phyloP scores from a whole-genome alignment of 2,113 vertebrate species.

The Oryzias woworae region DNA sequence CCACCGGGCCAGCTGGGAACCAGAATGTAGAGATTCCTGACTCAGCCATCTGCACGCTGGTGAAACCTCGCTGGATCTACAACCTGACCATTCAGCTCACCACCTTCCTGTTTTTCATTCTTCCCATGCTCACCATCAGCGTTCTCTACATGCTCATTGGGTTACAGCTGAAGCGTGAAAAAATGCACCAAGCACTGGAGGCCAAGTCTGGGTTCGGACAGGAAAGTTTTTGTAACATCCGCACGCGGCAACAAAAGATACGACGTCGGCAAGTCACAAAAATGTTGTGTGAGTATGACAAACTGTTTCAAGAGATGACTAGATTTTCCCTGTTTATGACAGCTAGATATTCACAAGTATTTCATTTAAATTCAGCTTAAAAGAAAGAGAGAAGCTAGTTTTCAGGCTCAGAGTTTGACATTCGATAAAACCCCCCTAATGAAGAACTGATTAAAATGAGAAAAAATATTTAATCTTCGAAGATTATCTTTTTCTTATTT shows the following conservation, averaged over 20 bases:
- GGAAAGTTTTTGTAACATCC: constrained; percentile 55
- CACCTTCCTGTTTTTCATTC: constrained; percentile 87
- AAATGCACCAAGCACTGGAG: constrained; percentile 75
- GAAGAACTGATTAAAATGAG: no score
- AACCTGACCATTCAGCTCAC: constrained; percentile 88
- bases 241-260: constrained; percentile 72
- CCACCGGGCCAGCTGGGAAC: constrained; percentile 38
- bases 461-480: no score
- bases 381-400: no score
- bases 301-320: neutral
- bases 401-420: no score
- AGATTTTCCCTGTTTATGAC: no score
- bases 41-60: constrained; percentile 81
- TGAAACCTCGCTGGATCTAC: constrained; percentile 83
- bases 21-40: constrained; percentile 62
- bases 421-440: no score
- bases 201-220: constrained; percentile 44
- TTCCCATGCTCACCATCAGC: constrained; percentile 91
- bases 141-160: constrained; percentile 89
- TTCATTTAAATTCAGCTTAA: no score
- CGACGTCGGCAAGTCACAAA: constrained; percentile 89
- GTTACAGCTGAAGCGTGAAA: constrained; percentile 84
- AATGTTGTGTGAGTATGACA: constrained; percentile 90
- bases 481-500: no score
- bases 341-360: no score